A percentile compares a stretch with the other conserved stretches of the same genome.
These are phyloP conservation scores for Vireo altiloquus DNA, from an alignment of 2,113 vertebrate species.

Conservation along the genomic window DNA sequence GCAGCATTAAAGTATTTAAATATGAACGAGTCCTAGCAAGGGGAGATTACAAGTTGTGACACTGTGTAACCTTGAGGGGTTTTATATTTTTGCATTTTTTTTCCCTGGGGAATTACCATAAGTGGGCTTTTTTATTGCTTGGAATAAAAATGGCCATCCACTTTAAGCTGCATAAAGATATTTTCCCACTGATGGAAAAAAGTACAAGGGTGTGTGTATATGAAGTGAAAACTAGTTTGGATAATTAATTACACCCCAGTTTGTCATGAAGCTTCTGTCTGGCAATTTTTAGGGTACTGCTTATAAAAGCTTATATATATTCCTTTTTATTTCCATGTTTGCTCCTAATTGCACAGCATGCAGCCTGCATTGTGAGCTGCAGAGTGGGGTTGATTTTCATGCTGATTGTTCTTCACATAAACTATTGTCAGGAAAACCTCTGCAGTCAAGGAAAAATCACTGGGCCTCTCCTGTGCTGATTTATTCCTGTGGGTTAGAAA, in stretches of 20 bases:
- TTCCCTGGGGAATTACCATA: neutral
- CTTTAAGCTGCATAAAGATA: neutral
- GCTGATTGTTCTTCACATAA: neutral
- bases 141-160: constrained; percentile 2
- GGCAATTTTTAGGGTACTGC: neutral
- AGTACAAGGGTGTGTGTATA: neutral
- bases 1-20: constrained; percentile 50
- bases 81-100: neutral
- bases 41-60: constrained; percentile 58
- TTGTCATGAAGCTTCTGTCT: neutral
- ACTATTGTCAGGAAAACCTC: neutral
- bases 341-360: neutral
- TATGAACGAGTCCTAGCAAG: constrained; percentile 23
- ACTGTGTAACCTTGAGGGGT: neutral
- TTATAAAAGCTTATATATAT: neutral
- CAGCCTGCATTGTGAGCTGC: neutral
- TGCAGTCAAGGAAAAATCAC: neutral
- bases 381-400: neutral
- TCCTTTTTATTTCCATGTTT: neutral
- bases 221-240: neutral
- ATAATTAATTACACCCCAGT: neutral
- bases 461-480: neutral
- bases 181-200: neutral
- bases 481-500: neutral
- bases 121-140: neutral